Percentiles rank a stretch among this genome's conserved stretches.
phyloP scores from a whole-genome alignment of 92 coral and sea anemone species.

The Phenganax stokvisi region DNA sequence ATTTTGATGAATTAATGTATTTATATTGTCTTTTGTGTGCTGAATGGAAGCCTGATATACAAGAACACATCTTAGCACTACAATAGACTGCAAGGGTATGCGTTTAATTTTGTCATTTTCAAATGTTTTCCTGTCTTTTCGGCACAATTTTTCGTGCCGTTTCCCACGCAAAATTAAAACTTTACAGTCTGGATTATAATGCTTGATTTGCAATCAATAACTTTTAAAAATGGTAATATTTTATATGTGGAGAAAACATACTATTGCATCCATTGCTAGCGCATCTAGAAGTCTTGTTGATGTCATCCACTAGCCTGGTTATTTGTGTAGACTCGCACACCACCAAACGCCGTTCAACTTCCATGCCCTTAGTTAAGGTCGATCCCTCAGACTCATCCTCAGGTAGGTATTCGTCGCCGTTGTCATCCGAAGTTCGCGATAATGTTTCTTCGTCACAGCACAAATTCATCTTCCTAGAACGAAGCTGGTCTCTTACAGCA shows the following conservation, averaged over 20 bases:
- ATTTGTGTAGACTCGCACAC: constrained; percentile 54
- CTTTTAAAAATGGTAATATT: not conserved
- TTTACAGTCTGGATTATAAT: not conserved
- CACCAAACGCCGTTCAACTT: constrained; percentile 38
- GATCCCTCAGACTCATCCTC: not conserved
- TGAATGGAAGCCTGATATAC: too few species aligned
- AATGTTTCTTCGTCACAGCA: constrained; percentile 21
- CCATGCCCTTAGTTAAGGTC: too few species aligned
- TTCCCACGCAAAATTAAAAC: too few species aligned
- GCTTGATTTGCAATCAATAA: not conserved
- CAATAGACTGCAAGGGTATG: too few species aligned
- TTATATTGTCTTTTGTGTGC: too few species aligned
- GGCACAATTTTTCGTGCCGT: too few species aligned
- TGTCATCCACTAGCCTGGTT: constrained; percentile 38
- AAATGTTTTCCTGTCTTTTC: too few species aligned
- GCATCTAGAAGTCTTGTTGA: constrained; percentile 47
- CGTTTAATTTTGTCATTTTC: too few species aligned
- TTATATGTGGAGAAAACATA: constrained; percentile 18
- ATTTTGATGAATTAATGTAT: too few species aligned
- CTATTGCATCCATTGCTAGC: constrained; percentile 37
- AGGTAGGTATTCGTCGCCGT: constrained; percentile 13
- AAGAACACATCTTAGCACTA: too few species aligned
- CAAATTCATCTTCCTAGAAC: constrained; percentile 16
- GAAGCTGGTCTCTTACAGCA: constrained; percentile 26
- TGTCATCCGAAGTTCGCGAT: not conserved